phyloP scores from a whole-genome alignment of 2,888 invertebrate genomes.

The Alloscopus bannaensis region DNA sequence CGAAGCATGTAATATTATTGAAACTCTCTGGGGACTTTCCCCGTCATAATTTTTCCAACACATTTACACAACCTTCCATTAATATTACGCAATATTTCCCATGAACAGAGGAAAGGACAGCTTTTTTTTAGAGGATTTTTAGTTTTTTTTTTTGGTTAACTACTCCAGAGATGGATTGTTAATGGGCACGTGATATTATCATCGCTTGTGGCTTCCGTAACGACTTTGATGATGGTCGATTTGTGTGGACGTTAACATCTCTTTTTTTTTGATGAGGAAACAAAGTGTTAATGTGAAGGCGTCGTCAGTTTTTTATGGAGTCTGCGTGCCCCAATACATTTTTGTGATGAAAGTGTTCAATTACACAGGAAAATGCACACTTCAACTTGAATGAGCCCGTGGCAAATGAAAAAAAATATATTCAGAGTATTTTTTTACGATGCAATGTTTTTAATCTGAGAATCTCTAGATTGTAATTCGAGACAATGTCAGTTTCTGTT shows the following conservation, averaged over 20 bases:
- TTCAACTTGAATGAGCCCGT: not conserved
- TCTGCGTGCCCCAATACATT: no score
- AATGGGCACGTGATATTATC: slow-evolving; percentile 64
- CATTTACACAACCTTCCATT: no score
- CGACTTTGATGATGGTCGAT: slow-evolving; percentile 59
- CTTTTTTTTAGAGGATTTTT: slow-evolving; percentile 3
- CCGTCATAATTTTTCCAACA: no score
- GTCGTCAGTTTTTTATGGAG: not conserved
- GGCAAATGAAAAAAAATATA: not conserved
- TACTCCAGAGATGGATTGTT: slow-evolving; percentile 50
- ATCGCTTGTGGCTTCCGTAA: slow-evolving; percentile 56
- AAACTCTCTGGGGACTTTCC: no score
- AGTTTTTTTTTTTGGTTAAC: not conserved
- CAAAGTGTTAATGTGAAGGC: slow-evolving; percentile 1
- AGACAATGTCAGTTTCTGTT: not conserved
- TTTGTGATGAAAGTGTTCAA: slow-evolving; percentile 16
- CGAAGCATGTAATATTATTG: no score
- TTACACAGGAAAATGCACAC: not conserved
- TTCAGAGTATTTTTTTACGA: no score
- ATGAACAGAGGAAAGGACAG: not conserved
- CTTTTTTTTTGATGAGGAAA: slow-evolving; percentile 33
- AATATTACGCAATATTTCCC: slow-evolving; percentile 2
- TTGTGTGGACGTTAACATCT: slow-evolving; percentile 55
- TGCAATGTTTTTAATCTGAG: no score
- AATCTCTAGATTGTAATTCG: not conserved